Base-by-base conservation (phyloP, 2,797 vertebrate species). In the Pseudomugil tenellus region DNA sequence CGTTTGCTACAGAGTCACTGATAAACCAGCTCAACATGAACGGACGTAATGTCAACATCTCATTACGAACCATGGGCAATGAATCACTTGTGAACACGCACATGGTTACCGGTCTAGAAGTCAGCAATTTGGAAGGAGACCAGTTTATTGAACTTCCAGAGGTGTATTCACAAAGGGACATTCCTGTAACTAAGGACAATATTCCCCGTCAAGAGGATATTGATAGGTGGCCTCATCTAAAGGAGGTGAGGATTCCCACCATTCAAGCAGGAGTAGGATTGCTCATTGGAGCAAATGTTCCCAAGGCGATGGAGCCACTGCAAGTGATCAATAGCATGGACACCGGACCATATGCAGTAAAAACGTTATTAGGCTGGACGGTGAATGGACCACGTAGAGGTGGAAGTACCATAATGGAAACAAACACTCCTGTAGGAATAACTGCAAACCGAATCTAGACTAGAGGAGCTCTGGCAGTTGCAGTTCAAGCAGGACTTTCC, bases 121-220 rank as follows among this genome's bases (percentile, higher is more conserved):
- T 75, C 46, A 66, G 56, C 9, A 63, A 25, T 4, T 2, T 75
- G 63, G 23, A 75, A 0, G 4, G 71, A 4, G 1, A 63, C 8
- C 29, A 77, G 23, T 81, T 74, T 25, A n/a, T 74, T 6, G 16
- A 71, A 9, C 51, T 71, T 16, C 48, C 51, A 2, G 21, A 71
- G 9, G 57, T 73, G 61, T 73, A 14, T 51, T 62, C 78, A 54
- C 69, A 72, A 2, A 80, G 67, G 1, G 2, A 1, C 23, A 77
- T 75, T 3, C 67, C 61, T 8, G 65, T 80, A 19, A 48, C 53
- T 1, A 78, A 74, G 2, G 58, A 72, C 5, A 76, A 78, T 29
- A 72, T 49, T 16, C 66, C 65, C 29, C 1, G 17, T 1, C 58
- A 71, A 77, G 63, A 81, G 34, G 70, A 77, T 70, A 13, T 74